Evolutionary conservation across 2,888 invertebrate species (phyloP), one percentile per base, ranked within the genome.

Genomic region (Ornithoptera priamus): DNA sequence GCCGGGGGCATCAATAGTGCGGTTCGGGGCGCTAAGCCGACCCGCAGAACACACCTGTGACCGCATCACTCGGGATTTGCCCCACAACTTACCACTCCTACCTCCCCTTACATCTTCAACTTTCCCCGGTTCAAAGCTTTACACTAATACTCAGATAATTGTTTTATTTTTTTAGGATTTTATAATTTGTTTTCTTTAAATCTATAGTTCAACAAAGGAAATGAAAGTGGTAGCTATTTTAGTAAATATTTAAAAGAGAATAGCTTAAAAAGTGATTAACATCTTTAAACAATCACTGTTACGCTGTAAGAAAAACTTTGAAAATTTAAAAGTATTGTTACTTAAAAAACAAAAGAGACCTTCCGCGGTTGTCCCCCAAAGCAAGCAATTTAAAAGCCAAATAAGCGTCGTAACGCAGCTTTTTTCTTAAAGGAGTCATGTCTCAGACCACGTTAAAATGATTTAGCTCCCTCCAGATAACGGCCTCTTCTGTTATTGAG

Each of bases 391-490:
- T 85, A 82, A 84, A 83, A 79, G 76, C 80, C 82, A 83, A 87
- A 86, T 82, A 86, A 85, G 82, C 81, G 81, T 80, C 81, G 81
- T 86, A 86, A 83, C 85, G 79, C 78, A 69, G 82, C 83, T 78
- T 87, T 89, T 89, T 90, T 86, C 83, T 84, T 84, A 85, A 85
- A 86, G 84, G 81, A 87, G 87, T 84, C 80, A 76, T 78, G 76
- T 81, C 79, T 82, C 82, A 87, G 89, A 92, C 86, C 90, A 84
- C 89, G 90, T 91, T 90, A 92, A 91, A 90, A 91, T 92, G 92
- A 92, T 92, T 92, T 92, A 92, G 84, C 87, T 90, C 88, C 86
- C 90, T 89, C 82, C 77, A 86, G 91, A 90, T 90, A 90, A 85
- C 85, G 81, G 79, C 80, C 80, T 78, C 75, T 78, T 83, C 81